Base-by-base conservation (phyloP, 1,140 invertebrate species). In the Hyphantria cunea region DNA sequence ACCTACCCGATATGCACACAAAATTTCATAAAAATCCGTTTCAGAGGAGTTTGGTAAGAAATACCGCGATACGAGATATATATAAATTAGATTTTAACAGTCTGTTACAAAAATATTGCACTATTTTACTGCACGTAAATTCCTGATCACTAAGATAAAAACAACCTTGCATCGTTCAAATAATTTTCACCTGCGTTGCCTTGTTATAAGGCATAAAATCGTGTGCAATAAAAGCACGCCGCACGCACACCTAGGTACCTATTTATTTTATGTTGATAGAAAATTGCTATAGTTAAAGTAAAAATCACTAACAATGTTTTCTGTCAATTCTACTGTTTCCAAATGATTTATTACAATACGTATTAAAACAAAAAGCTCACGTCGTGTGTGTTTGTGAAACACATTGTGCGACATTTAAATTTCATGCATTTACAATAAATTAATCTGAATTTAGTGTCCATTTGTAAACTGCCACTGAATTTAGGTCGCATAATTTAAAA, bases 241-340 rank as follows among this genome's bases (percentile, higher is more conserved):
- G 62, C 68, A 66, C 44, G 81, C 78, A 75, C 63, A n/a, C n/a
- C n/a, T n/a, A n/a, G n/a, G n/a, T n/a, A n/a, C n/a, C n/a, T n/a
- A n/a, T n/a, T n/a, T n/a, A n/a, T n/a, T n/a, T n/a, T n/a, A n/a
- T n/a, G n/a, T n/a, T 61, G 63, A 71, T 71, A 80, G 63, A 78
- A n/a, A 86, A 86, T 86, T 84, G 78, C 76, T 72, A 81, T 81
- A 81, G 81, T 86, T 86, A 86, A 74, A 76, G 80, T 84, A 80
- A 84, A 76, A 76, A 76, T 84, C 76, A 78, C 74, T 75, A 70
- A 67, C 72, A 74, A 68, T 74, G 72, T 80, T 79, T 78, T 79
- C 75, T 74, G 68, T 79, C 65, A 59, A 44, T 75, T 69, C 76
- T 74, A 80, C 82, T 82, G 68, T 73, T 68, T 49, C 48, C 67